Base-by-base conservation (phyloP, 2,888 invertebrate species). In the Megalurothrips usitatus region DNA sequence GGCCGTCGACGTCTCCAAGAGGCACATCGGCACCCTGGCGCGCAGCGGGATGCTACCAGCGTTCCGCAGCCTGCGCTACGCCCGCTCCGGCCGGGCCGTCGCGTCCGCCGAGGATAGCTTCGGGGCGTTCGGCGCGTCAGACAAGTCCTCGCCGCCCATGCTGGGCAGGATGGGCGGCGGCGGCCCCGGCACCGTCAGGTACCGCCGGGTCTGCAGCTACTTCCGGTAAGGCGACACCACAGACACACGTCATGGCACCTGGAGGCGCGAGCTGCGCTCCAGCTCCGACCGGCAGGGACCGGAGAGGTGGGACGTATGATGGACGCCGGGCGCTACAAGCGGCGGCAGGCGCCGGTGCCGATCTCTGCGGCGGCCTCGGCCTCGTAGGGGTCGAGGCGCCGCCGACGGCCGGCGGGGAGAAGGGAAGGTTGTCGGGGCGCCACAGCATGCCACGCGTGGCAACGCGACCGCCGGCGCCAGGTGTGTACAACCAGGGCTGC, bases 11-110 rank as follows among this genome's bases (percentile, higher is more conserved):
- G 23, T 75, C 23, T 75, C 68, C 26, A 83, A 84, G 82, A 83
- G 84, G 3, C 83, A 84, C 82, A 83, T 84, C 81, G 84, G 83
- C 52, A 80, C 84, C 28, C 81, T 84, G 82, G 84, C 84, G 10
- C 83, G 84, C 19, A 82, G 83, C 49, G 84, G 84, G 11, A 83
- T 83, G 84, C 82, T 84, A 75, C 84, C 84, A 11, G 82, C 83
- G 26, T 82, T 83, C 82, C 82, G 83, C 52, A 83, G 82, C 78
- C 78, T 82, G 79, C 81, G 82, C 75, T 82, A 82, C 81, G 80
- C 81, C 34, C 83, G 83, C 78, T 79, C 81, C 68, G 83, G 82
- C 79, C 81, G 82, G 26, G 80, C 68, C 23, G 68, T 75, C 11
- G 26, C 26, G 14, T 58, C 58, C 6, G 68, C 23, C 68, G 11